Percentiles rank a stretch among this genome's conserved stretches.
These are phyloP conservation scores for Matsumurasca onukii DNA, from an alignment of 1,140 invertebrate species.

Conservation along the genomic window DNA sequence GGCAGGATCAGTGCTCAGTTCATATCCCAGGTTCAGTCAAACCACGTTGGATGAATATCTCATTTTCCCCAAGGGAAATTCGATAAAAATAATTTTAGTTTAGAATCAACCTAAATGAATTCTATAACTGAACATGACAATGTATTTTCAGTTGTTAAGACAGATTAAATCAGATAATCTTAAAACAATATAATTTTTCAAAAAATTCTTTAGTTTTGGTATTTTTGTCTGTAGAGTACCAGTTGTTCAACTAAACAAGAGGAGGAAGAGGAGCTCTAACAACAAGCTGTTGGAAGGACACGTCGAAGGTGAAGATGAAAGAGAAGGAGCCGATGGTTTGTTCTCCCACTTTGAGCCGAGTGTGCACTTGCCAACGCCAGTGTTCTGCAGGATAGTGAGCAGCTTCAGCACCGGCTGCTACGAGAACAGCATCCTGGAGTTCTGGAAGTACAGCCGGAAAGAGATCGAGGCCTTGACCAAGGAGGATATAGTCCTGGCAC, in stretches of 20 bases:
- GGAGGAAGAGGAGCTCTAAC: conserved; percentile 10
- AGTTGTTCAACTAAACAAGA: conserved; percentile 24
- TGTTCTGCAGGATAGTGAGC: conserved; percentile 60
- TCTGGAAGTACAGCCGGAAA: conserved; percentile 64
- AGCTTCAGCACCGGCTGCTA: conserved; percentile 60
- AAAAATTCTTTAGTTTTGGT: too few species aligned
- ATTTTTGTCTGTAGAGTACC: conserved; percentile 30
- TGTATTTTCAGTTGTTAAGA: too few species aligned
- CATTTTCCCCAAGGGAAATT: too few species aligned
- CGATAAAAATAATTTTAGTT: too few species aligned
- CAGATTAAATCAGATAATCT: too few species aligned
- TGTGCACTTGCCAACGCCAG: conserved; percentile 51
- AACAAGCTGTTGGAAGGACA: conserved; percentile 36
- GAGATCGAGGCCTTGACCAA: conserved; percentile 57
- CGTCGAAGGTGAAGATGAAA: conserved; percentile 39
- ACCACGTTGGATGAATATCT: too few species aligned
- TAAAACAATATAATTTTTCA: too few species aligned
- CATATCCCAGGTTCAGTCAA: too few species aligned
- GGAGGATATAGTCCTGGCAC: conserved; percentile 59
- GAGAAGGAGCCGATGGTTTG: neutral
- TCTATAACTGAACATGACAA: too few species aligned
- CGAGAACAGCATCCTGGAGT: conserved; percentile 64
- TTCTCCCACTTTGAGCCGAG: conserved; percentile 52
- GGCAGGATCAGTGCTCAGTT: too few species aligned
- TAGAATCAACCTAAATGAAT: too few species aligned